phyloP scores from a whole-genome alignment of 2,888 invertebrate species.

The Eucriotettix oculatus region DNA sequence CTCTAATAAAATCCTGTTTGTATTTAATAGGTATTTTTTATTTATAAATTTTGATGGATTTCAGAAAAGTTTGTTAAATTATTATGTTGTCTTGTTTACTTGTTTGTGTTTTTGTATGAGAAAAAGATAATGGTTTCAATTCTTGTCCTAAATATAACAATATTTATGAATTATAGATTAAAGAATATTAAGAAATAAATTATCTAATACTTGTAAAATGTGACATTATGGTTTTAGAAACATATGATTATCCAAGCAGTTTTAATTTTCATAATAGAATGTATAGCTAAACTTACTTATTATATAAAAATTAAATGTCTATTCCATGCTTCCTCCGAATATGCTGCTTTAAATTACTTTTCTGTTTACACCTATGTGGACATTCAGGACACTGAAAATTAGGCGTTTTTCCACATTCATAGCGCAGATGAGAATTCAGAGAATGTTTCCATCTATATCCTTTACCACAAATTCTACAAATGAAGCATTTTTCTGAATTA shows the following conservation, averaged over 20 bases:
- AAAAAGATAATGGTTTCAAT: too few relatives aligned
- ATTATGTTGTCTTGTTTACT: too few relatives aligned
- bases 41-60: too few relatives aligned
- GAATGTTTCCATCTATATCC: not conserved
- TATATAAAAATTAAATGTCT: not conserved
- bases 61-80: too few relatives aligned
- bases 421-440: slow-evolving; percentile 1
- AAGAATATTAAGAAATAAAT: too few relatives aligned
- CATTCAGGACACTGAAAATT: slow-evolving; percentile 1
- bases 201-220: too few relatives aligned
- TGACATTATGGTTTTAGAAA: not conserved
- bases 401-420: slow-evolving; percentile 2
- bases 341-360: not conserved
- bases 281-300: not conserved
- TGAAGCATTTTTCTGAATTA: too few relatives aligned
- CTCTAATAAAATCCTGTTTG: too few relatives aligned
- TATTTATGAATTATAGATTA: too few relatives aligned
- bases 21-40: too few relatives aligned
- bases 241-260: not conserved
- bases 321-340: not conserved
- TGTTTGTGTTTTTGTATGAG: too few relatives aligned
- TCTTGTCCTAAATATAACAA: too few relatives aligned
- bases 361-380: not conserved
- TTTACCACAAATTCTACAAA: slow-evolving; percentile 2
- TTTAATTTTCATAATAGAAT: not conserved